Evolutionary conservation across 1,140 invertebrate genomes (phyloP).

Genomic region (Belonocnema kinseyi): DNA sequence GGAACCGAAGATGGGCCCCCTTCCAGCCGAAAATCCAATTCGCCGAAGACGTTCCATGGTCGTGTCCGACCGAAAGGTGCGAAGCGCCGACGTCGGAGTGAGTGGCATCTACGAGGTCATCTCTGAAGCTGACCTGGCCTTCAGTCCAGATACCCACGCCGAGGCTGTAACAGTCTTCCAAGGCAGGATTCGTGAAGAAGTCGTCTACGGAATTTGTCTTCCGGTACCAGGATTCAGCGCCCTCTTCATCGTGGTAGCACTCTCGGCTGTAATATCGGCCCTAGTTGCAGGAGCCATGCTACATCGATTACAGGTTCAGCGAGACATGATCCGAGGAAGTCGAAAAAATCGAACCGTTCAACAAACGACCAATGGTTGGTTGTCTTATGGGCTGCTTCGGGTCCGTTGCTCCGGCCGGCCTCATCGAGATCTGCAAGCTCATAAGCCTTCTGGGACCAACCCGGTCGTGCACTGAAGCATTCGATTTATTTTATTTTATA

Average conservation of each 20-base stretch:
- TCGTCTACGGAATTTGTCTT: slow-evolving; percentile 94
- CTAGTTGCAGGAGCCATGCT: slow-evolving; percentile 85
- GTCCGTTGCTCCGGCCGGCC: slow-evolving; percentile 69
- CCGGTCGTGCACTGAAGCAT: slow-evolving; percentile 58
- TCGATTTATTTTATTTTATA: neutral
- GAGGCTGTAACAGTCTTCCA: slow-evolving; percentile 91
- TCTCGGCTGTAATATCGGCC: slow-evolving; percentile 88
- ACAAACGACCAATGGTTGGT: slow-evolving; percentile 80
- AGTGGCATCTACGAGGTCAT: slow-evolving; percentile 93
- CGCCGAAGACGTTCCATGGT: slow-evolving; percentile 81
- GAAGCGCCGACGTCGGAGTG: slow-evolving; percentile 90
- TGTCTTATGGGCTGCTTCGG: slow-evolving; percentile 82
- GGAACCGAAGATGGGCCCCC: neutral
- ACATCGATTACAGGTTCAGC: slow-evolving; percentile 85
- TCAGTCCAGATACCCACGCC: slow-evolving; percentile 86
- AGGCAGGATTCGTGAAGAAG: slow-evolving; percentile 89
- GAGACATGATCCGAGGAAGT: slow-evolving; percentile 77
- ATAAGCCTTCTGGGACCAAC: slow-evolving; percentile 51
- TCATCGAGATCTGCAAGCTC: slow-evolving; percentile 48
- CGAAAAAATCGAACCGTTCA: slow-evolving; percentile 70
- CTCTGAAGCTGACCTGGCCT: slow-evolving; percentile 93
- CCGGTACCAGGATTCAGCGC: slow-evolving; percentile 91
- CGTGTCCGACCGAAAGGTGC: slow-evolving; percentile 83
- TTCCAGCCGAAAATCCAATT: slow-evolving; percentile 37
- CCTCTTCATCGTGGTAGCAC: slow-evolving; percentile 89